Base-by-base conservation (phyloP, 2,113 vertebrate genomes). In the Sinocyclocheilus maitianheensis region DNA sequence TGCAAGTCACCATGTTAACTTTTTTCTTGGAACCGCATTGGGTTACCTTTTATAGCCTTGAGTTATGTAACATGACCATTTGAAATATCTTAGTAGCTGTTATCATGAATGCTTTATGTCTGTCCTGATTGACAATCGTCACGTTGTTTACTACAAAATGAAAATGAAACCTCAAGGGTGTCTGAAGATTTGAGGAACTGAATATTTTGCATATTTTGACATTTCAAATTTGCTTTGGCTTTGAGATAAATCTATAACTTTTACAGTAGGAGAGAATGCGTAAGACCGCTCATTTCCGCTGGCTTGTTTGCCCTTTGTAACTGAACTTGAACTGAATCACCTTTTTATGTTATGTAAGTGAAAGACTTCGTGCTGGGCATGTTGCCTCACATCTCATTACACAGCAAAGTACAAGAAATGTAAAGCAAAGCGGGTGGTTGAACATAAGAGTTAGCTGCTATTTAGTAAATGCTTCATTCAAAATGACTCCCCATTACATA, bases 271-370 rank as follows among this genome's bases (percentile, higher is more conserved):
- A 48, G 1, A 48, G 14, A 30, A 48, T 26, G 8, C 40, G 10
- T 12, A 30, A 18, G 37, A 18, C 14, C 0, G 14, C 30, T 30
- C 14, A 48, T 55, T 84, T 75, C 8, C 22, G 10, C 48, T 43
- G 11, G 11, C 20, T 16, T 58, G 24, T 37, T 53, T 83, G 81
- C 22, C 43, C 26, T 83, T 83, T 83, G 48, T 58, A 24, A 40
- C 82, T 84, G 51, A 60, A 74, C 67, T 60, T 82, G 63, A 82
- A 82, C 81, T 30, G 7, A 37, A 81, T 67, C n/a, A 51, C 24
- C n/a, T 34, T 69, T 81, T 63, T 65, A 48, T 81, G 40, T 81
- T 81, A 82, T 69, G 26, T 24, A 83, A 83, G 78, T 46, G 10
- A 34, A 34, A 26, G 8, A 2, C 48, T 69, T 24, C 7, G 6